Percentiles rank a stretch among this genome's conserved stretches.
Evolutionary conservation across 2,113 vertebrate genomes (phyloP).

Genomic region (Aspidoscelis tigris): DNA sequence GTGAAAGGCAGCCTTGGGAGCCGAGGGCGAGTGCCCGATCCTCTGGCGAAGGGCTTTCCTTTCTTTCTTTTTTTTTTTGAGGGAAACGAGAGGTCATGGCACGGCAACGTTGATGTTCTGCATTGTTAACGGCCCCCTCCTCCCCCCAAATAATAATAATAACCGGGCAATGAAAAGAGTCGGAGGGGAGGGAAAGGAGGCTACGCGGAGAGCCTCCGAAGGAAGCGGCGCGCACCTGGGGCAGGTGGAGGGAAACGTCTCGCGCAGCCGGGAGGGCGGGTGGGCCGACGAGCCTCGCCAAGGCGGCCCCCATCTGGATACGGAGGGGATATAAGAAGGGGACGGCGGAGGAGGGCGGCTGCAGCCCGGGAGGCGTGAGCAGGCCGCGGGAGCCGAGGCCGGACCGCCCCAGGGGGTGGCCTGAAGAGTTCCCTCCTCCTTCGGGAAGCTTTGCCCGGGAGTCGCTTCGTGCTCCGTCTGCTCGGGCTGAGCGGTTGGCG

Average conservation of each 20-base stretch:
- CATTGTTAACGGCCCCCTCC: constrained; percentile 23
- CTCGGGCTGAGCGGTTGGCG: no score
- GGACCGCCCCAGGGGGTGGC: background rate
- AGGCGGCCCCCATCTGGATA: background rate
- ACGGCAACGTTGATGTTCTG: constrained; percentile 27
- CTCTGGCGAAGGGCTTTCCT: background rate
- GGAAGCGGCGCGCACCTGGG: constrained; percentile 31
- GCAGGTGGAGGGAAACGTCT: constrained; percentile 40
- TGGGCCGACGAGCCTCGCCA: background rate
- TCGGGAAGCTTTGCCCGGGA: background rate
- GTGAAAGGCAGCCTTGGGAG: constrained; percentile 29
- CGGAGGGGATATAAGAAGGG: background rate
- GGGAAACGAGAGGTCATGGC: background rate
- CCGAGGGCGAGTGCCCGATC: constrained; percentile 63
- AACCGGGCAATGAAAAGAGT: constrained; percentile 35
- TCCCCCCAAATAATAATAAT: background rate
- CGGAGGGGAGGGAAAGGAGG: constrained; percentile 33
- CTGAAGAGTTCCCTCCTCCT: background rate
- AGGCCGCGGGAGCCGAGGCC: background rate
- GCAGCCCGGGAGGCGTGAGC: background rate
- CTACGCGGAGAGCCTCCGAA: constrained; percentile 2
- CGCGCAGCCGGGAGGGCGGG: constrained; percentile 5
- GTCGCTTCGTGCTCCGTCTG: background rate
- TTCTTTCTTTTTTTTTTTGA: background rate
- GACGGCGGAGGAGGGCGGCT: background rate